Base-by-base conservation (phyloP, 2,113 vertebrate genomes). In the Pagrus major region DNA sequence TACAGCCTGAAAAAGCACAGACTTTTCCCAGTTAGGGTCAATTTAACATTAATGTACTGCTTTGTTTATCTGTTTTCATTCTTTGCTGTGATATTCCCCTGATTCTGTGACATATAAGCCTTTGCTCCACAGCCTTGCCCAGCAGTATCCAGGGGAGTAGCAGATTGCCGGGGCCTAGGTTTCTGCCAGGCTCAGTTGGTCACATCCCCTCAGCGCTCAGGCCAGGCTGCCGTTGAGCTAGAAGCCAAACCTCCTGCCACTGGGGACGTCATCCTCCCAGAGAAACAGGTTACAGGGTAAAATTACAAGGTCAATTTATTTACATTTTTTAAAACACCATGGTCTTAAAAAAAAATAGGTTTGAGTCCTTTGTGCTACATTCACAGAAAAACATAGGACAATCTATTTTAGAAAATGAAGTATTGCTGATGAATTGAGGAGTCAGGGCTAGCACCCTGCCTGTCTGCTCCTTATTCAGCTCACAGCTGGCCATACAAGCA, bases 111-210 rank as follows among this genome's bases (percentile, higher is more conserved):
- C 51, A 85, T 64, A 58, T 25, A 75, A 74, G 73, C 77, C 42
- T 47, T 65, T 51, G 54, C 71, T 64, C 39, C 20, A 10, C 70
- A 47, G 71, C 73, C 58, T 33, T 52, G 49, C 60, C 54, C 76
- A 46, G 78, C 60, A 77, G 76, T 69, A 54, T 88, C 85, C 80
- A 79, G 78, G 76, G 51, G 31, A 86, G 75, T 25, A 80, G 82
- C 94, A 94, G 92, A 94, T 94, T 94, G 94, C 82, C 39, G 47
- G 29, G 68, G 82, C 81, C 69, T 14, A 1, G 35, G 72, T 81
- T 71, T 68, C 68, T 79, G 92, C 93, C 93, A 94, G 87, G 61
- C 91, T 54, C 93, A 89, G 92, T 86, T 77, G 91, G 93, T 80
- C 86, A 93, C 91, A 93, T 94, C 94, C 94, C 87, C 72, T 92